Evolutionary conservation across 2,113 vertebrate genomes (phyloP).

Genomic region (Labeo rohita): DNA sequence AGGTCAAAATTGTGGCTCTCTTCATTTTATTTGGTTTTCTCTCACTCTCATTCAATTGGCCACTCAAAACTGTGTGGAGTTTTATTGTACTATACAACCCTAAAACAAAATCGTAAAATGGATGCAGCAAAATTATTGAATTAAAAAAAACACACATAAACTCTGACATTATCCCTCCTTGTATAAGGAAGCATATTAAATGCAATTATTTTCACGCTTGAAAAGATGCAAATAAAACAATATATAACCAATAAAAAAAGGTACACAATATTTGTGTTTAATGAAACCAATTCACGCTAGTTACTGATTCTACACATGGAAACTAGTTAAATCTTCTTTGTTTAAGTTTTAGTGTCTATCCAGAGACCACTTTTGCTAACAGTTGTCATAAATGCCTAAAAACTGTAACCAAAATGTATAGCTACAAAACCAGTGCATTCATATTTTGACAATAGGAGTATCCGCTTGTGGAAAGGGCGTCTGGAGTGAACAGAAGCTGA

Average conservation of each 20-base stretch:
- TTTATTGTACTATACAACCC: background rate
- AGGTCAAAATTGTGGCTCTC: background rate
- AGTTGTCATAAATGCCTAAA: background rate
- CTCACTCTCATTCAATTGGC: background rate
- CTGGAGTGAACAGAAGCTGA: conserved; percentile 50
- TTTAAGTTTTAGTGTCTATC: background rate
- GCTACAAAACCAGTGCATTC: background rate
- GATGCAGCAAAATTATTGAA: background rate
- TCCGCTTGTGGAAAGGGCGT: conserved; percentile 41
- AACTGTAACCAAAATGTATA: background rate
- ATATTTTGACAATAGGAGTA: conserved; percentile 36
- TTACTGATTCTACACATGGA: background rate
- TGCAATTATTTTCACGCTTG: background rate
- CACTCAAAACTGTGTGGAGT: background rate
- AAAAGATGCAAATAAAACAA: background rate
- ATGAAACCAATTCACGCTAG: background rate
- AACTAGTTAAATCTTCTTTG: background rate
- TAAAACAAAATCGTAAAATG: background rate
- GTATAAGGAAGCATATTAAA: background rate
- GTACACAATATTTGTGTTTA: background rate
- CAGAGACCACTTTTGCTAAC: too few species aligned
- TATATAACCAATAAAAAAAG: background rate
- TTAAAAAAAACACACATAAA: background rate
- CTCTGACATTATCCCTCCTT: background rate
- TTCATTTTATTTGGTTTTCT: background rate